phyloP scores from a whole-genome alignment of 2,888 invertebrate genomes.

The Petrophora chlorosata region DNA sequence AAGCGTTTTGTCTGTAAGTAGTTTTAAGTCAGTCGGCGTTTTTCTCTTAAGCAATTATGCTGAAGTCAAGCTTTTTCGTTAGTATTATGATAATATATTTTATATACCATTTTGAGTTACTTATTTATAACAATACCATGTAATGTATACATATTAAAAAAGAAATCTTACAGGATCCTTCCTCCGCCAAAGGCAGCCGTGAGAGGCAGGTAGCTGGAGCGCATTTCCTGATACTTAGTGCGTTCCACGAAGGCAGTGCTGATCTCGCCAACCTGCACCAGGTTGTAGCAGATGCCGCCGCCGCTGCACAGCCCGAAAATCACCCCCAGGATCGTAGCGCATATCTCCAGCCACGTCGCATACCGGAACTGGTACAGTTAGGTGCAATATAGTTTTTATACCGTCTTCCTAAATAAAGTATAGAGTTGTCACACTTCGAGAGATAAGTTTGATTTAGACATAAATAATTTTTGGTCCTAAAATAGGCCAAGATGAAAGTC shows the following conservation, averaged over 20 bases:
- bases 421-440: too few species aligned
- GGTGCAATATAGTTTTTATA: too few species aligned
- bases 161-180: slow-evolving; percentile 57
- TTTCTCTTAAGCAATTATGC: not conserved
- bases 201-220: slow-evolving; percentile 64
- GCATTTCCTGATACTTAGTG: slow-evolving; percentile 55
- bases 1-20: slow-evolving; percentile 67
- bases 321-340: slow-evolving; percentile 60
- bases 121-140: too few species aligned
- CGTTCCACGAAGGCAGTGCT: slow-evolving; percentile 84
- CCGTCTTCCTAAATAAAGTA: too few species aligned
- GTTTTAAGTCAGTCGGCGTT: not conserved
- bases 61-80: not conserved
- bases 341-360: slow-evolving; percentile 63
- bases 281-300: slow-evolving; percentile 78
- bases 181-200: slow-evolving; percentile 67
- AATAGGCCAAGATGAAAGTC: too few species aligned
- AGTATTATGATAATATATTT: not conserved
- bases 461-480: too few species aligned
- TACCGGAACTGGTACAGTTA: slow-evolving; percentile 60
- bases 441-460: too few species aligned
- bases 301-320: slow-evolving; percentile 67
- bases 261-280: slow-evolving; percentile 85
- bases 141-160: not conserved
- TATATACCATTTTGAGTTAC: too few species aligned